Conservation (phyloP, 2,888 invertebrate genomes). For the Trilocha varians region DNA sequence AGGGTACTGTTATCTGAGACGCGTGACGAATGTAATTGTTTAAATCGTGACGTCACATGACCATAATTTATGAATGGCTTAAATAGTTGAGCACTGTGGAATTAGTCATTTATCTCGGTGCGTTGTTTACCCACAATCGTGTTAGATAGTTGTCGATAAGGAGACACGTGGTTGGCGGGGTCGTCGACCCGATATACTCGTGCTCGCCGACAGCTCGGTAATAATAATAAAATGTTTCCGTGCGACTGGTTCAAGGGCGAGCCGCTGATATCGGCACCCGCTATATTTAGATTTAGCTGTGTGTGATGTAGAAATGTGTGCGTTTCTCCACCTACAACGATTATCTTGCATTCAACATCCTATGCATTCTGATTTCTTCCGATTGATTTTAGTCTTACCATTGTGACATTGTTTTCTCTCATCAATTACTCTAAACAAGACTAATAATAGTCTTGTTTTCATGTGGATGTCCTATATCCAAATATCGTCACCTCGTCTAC, state of each 20-base stretch:
- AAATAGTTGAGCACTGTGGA: constrained; percentile 61
- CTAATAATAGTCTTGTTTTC: too few relatives aligned
- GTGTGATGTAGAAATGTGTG: constrained; percentile 53
- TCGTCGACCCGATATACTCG: constrained; percentile 71
- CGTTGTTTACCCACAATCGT: constrained; percentile 72
- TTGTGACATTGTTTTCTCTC: background rate
- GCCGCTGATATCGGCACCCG: constrained; percentile 72
- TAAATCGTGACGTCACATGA: constrained; percentile 53
- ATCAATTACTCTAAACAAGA: background rate
- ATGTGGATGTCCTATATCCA: too few relatives aligned
- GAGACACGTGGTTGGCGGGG: constrained; percentile 70
- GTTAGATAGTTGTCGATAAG: constrained; percentile 74
- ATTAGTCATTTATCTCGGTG: constrained; percentile 72
- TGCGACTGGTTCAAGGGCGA: constrained; percentile 74
- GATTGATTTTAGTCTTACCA: background rate
- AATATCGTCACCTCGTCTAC: too few relatives aligned
- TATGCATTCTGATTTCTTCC: constrained; percentile 6
- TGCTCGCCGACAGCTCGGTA: constrained; percentile 72
- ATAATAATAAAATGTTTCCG: constrained; percentile 75
- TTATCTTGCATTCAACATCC: constrained; percentile 36
- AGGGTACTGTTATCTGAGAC: background rate
- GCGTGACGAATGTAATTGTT: constrained; percentile 30
- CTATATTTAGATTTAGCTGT: constrained; percentile 73
- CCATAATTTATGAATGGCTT: constrained; percentile 59
- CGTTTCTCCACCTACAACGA: constrained; percentile 41